Conservation (phyloP, 2,888 invertebrate genomes). For the Phlogophora meticulosa region DNA sequence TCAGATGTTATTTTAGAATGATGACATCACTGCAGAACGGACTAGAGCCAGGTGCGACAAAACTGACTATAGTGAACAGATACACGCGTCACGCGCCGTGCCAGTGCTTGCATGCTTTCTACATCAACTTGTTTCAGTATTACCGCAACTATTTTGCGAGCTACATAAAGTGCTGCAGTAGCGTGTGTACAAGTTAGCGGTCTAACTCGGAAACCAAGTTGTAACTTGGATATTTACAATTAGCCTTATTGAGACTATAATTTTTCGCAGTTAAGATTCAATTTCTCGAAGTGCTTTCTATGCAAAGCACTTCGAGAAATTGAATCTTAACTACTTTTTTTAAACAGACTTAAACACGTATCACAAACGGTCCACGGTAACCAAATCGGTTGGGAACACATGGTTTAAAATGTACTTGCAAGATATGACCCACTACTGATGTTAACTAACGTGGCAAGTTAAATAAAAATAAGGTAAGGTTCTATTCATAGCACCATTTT, state of each 20-base stretch:
- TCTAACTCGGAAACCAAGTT: constrained; percentile 1
- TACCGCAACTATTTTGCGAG: not conserved
- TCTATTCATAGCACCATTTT: not conserved
- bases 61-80: not conserved
- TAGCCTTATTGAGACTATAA: not conserved
- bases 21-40: constrained; percentile 28
- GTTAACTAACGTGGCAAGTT: too few species aligned
- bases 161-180: not conserved
- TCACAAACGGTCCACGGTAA: too few species aligned
- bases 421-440: too few species aligned
- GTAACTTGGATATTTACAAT: not conserved
- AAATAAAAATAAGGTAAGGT: not conserved
- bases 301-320: too few species aligned
- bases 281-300: too few species aligned
- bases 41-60: not conserved
- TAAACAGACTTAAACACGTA: too few species aligned
- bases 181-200: not conserved
- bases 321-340: too few species aligned
- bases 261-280: not conserved
- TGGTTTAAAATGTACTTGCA: too few species aligned
- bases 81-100: not conserved
- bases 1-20: constrained; percentile 22
- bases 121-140: not conserved
- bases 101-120: not conserved
- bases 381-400: too few species aligned